phyloP scores from a whole-genome alignment of 64 coral and sea anemone species.

The Acropora yongei region DNA sequence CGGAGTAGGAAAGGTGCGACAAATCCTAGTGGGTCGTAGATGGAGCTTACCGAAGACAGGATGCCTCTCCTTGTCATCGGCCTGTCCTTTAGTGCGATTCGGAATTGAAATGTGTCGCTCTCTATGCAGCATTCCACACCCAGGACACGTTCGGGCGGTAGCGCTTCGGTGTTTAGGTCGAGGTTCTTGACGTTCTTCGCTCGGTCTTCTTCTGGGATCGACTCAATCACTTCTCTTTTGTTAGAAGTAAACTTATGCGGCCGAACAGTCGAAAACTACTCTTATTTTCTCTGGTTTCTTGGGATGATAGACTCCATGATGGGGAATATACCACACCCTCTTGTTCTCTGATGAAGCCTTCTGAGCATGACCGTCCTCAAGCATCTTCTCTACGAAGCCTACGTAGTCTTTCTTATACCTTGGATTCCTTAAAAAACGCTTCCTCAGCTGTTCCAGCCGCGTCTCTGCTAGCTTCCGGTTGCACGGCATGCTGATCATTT shows the following conservation, averaged over 20 bases:
- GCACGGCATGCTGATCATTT: not conserved
- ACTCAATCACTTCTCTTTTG: conserved; percentile 20
- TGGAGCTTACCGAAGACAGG: not conserved
- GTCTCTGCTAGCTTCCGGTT: not conserved
- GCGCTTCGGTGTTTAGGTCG: conserved; percentile 1
- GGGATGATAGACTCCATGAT: too few relatives aligned
- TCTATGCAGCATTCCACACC: conserved; percentile 30
- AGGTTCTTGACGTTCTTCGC: conserved; percentile 15
- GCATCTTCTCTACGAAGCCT: not conserved
- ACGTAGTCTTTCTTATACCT: not conserved
- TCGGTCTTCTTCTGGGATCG: conserved; percentile 17
- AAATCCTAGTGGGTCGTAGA: not conserved
- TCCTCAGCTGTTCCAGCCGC: not conserved
- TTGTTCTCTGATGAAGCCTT: not conserved
- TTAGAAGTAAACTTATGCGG: conserved; percentile 10
- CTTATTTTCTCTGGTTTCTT: too few relatives aligned
- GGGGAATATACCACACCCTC: not conserved
- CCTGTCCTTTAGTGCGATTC: conserved; percentile 20
- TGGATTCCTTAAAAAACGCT: not conserved
- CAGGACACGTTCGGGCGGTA: conserved; percentile 10
- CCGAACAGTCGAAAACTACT: not conserved
- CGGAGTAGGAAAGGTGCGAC: not conserved
- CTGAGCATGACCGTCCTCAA: not conserved
- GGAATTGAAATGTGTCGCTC: conserved; percentile 24
- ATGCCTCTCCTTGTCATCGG: too few relatives aligned